Evolutionary conservation across 92 coral and sea anemone genomes (phyloP), one percentile per base, ranked within the genome.

Genomic region (Zoanthus gigantus): DNA sequence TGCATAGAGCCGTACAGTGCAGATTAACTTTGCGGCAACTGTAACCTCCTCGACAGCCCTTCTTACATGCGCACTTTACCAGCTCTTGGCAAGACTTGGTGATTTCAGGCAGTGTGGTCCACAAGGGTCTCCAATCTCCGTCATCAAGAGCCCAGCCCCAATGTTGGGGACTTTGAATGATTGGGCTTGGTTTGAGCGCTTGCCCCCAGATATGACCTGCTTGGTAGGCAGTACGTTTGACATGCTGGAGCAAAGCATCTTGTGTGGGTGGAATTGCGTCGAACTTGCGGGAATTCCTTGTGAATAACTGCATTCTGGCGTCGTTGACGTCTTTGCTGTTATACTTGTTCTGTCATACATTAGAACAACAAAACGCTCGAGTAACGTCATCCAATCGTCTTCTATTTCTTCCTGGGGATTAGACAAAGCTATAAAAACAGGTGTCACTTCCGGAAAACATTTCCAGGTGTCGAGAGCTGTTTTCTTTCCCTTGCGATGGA

Each of bases 231-330:
- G 82, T 77, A 15, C 82, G 66, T 18, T 77, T 77, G 15, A 47
- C 72, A 23, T 77, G 82, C 57, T 77, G 74, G 7, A 32, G 60
- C 60, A 54, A 54, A 54, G 60, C 60, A 54, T 54, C 60, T 10
- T 2, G 60, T 54, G 11, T 54, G 13, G 60, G 60, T 54, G 60
- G 12, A 15, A 54, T 54, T 10, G 60, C 11, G 60, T 54, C 77
- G 63, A 87, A 87, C 78, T 72, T 87, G 14, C 89, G 42, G 65
- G 83, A 50, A 12, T 84, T 86, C 83, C 69, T 90, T 10, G 60
- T 54, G 15, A 54, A 54, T 2, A 54, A 61, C 58, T 90, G 90
- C 91, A 52, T 89, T 32, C 83, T 42, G 32, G 86, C 90, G 6
- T 68, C 86, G 28, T 90, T 28, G 4, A 85, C 72, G 4, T 77